Evolutionary conservation across 2,797 vertebrate genomes (phyloP).

Genomic region (Acanthis flammea): DNA sequence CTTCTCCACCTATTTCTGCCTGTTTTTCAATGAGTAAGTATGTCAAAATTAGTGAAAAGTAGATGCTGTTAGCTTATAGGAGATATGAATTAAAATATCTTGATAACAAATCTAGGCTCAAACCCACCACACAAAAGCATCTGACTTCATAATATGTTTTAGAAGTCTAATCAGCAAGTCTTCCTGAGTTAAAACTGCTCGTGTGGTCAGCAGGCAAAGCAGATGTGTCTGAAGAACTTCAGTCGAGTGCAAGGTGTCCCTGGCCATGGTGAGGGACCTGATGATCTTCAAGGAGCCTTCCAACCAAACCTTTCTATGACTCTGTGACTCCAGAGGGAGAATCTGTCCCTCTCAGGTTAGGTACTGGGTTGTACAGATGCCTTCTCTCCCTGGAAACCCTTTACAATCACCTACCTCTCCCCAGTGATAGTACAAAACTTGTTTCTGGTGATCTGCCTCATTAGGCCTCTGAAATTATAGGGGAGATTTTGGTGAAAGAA

Average conservation of each 20-base stretch:
- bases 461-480: not conserved
- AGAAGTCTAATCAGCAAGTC: not conserved
- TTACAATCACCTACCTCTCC: not conserved
- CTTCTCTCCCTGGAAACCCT: not conserved
- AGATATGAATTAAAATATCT: not conserved
- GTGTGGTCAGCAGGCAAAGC: not conserved
- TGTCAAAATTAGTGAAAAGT: not conserved
- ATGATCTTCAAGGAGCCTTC: not conserved
- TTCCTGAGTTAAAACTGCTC: not conserved
- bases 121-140: not conserved
- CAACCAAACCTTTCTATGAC: not conserved
- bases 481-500: not conserved
- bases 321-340: not conserved
- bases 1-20: not conserved
- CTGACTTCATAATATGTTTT: not conserved
- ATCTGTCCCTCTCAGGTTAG: not conserved
- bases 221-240: not conserved
- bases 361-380: rapidly evolving
- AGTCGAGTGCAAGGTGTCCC: no score
- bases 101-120: not conserved
- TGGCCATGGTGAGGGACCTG: not conserved
- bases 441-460: not conserved
- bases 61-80: not conserved
- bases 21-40: not conserved
- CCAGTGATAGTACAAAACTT: not conserved